phyloP scores from a whole-genome alignment of 1,140 invertebrate species.

The Aphelenchoides avenae region DNA sequence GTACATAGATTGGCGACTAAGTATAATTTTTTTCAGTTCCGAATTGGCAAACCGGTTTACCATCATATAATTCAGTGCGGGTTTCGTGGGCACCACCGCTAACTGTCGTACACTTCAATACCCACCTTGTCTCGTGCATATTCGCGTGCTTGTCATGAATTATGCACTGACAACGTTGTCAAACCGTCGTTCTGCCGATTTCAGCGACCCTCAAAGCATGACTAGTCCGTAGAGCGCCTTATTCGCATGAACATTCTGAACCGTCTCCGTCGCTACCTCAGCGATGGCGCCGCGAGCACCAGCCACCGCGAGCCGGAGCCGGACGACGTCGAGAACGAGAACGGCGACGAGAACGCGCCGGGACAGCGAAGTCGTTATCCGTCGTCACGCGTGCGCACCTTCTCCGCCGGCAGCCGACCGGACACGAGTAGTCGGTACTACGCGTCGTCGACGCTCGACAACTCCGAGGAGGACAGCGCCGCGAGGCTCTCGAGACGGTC shows the following conservation, averaged over 20 bases:
- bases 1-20: too few species aligned
- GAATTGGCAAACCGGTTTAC: too few species aligned
- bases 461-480: constrained; percentile 19
- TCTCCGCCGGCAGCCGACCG: background rate
- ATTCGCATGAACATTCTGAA: background rate
- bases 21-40: too few species aligned
- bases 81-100: too few species aligned
- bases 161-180: too few species aligned
- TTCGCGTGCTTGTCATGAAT: too few species aligned
- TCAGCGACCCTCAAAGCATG: too few species aligned
- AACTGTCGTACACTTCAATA: too few species aligned
- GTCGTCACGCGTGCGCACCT: constrained; percentile 6
- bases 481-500: constrained; percentile 28
- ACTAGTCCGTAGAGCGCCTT: too few species aligned
- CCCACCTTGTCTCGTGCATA: too few species aligned
- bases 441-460: constrained; percentile 7
- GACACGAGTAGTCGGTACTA: background rate
- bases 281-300: background rate
- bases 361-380: background rate
- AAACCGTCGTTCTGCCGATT: too few species aligned
- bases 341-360: constrained; percentile 1
- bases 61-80: too few species aligned
- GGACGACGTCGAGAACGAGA: constrained; percentile 13
- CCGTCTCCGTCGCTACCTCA: constrained; percentile 3
- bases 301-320: background rate